phyloP scores from a whole-genome alignment of 2,113 vertebrate species.

The Cynopterus brachyotis region DNA sequence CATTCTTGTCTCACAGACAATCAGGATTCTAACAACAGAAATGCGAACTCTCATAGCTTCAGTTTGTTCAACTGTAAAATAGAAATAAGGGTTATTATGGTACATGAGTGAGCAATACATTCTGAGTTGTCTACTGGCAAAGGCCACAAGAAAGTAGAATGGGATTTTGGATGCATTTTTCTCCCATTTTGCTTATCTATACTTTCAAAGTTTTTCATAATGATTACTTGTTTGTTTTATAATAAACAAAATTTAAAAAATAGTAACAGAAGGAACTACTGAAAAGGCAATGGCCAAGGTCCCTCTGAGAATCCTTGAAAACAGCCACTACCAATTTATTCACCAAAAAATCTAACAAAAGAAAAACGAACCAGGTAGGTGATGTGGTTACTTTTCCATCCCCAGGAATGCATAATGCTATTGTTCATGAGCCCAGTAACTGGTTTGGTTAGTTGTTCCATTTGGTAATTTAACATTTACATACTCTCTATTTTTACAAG shows the following conservation, averaged over 20 bases:
- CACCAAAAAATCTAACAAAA: neutral
- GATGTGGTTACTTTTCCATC: neutral
- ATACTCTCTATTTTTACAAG: neutral
- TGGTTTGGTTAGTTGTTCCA: neutral
- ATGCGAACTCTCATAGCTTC: neutral
- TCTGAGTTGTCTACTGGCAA: neutral
- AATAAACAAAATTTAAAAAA: neutral
- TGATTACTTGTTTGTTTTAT: neutral
- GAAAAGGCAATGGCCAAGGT: neutral
- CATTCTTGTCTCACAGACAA: too few species aligned
- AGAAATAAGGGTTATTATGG: too few species aligned
- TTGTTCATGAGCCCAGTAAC: neutral
- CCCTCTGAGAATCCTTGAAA: neutral
- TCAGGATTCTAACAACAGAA: too few species aligned
- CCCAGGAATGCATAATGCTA: neutral
- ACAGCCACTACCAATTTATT: neutral
- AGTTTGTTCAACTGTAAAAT: neutral
- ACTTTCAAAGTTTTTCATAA: neutral
- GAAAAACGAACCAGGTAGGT: neutral
- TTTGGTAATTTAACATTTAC: neutral
- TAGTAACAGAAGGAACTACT: neutral
- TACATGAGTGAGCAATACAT: neutral
- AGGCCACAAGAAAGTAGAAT: neutral
- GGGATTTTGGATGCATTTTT: neutral
- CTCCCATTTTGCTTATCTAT: neutral